Conservation (phyloP, 2,113 vertebrate genomes). For the Microtus montanus region DNA sequence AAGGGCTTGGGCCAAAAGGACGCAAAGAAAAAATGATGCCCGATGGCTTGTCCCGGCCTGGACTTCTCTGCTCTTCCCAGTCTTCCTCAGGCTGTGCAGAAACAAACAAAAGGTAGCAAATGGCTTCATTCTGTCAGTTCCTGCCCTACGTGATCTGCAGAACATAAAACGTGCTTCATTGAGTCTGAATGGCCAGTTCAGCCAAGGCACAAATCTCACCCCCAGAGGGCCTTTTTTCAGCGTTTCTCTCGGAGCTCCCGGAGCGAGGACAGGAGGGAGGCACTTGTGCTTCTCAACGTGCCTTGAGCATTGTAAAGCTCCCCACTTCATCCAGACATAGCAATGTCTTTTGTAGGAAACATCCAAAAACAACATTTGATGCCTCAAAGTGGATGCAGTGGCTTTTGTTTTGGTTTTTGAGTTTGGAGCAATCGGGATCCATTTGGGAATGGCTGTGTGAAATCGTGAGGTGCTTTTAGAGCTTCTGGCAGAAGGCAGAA, state of each 20-base stretch:
- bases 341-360: background rate
- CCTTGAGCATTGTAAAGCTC: too few species aligned
- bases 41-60: background rate
- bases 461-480: background rate
- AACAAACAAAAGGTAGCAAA: background rate
- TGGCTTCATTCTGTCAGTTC: background rate
- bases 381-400: background rate
- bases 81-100: background rate
- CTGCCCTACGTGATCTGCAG: background rate
- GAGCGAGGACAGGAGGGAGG: background rate
- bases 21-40: fast-evolving
- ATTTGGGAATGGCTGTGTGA: background rate
- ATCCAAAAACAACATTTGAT: background rate
- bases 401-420: background rate
- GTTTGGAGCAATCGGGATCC: background rate
- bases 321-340: background rate
- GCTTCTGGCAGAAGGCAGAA: background rate
- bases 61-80: background rate
- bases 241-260: background rate
- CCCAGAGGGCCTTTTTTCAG: fast-evolving
- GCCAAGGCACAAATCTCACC: background rate
- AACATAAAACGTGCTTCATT: background rate
- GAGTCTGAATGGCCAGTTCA: background rate
- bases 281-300: fast-evolving
- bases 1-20: background rate